Percentiles rank a stretch among this genome's conserved stretches.
Evolutionary conservation across 1,140 invertebrate genomes (phyloP).

Genomic region (Eurosta solidaginis): DNA sequence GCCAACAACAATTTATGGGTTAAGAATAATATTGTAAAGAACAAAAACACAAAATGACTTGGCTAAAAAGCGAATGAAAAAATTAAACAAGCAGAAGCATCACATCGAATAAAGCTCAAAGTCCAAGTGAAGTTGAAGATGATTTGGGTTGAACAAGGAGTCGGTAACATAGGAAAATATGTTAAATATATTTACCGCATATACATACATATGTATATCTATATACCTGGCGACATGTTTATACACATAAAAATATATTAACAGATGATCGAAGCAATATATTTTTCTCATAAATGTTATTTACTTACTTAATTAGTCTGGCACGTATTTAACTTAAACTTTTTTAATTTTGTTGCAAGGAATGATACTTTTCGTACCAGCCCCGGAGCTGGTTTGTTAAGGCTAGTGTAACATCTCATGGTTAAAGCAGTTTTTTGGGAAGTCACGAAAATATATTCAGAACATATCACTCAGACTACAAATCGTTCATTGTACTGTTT

Average conservation of each 20-base stretch:
- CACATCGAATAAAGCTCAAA: not conserved
- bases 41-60: not conserved
- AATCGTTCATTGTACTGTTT: too few relatives aligned
- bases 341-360: too few relatives aligned
- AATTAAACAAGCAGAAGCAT: not conserved
- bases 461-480: too few relatives aligned
- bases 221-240: not conserved
- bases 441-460: too few relatives aligned
- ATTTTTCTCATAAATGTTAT: too few relatives aligned
- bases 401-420: too few relatives aligned
- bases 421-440: too few relatives aligned
- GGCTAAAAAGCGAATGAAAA: not conserved
- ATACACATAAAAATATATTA: not conserved
- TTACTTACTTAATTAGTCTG: too few relatives aligned
- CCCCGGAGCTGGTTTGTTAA: too few relatives aligned
- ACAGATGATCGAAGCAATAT: too few relatives aligned
- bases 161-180: not conserved
- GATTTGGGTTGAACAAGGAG: not conserved
- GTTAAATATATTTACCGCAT: not conserved
- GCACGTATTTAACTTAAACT: too few relatives aligned
- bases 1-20: not conserved
- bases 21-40: constrained; percentile 2
- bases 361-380: too few relatives aligned
- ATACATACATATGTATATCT: not conserved
- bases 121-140: constrained; percentile 6